These are phyloP conservation scores for Gadus chalcogrammus DNA, from an alignment of 2,113 vertebrate species.

Conservation along the genomic window DNA sequence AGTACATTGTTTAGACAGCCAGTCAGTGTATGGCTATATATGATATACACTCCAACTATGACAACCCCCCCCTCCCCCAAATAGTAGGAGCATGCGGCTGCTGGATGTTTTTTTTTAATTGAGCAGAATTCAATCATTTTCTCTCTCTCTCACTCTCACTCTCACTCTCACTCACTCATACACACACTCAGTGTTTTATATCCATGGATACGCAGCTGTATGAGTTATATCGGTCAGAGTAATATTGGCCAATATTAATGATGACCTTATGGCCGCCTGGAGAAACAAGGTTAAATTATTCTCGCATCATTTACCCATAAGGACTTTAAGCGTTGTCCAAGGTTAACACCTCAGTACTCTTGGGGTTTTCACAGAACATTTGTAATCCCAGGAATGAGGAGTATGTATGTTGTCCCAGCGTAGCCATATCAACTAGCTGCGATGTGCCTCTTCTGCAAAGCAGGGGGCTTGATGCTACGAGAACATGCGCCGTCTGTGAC, in stretches of 20 bases:
- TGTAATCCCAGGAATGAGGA: slow-evolving; percentile 30
- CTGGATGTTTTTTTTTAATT: neutral
- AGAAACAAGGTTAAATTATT: too few species aligned
- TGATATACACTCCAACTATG: too few species aligned
- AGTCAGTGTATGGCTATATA: neutral
- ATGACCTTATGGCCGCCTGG: too few species aligned
- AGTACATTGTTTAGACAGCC: neutral
- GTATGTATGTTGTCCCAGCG: slow-evolving; percentile 16
- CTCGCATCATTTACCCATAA: too few species aligned
- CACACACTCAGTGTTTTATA: too few species aligned
- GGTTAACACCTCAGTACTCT: neutral
- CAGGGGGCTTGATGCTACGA: slow-evolving; percentile 6
- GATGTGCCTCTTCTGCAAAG: slow-evolving; percentile 7
- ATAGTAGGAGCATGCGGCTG: too few species aligned
- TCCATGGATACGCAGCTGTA: neutral
- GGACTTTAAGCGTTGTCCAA: neutral
- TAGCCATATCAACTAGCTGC: slow-evolving; percentile 17
- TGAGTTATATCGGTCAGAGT: too few species aligned
- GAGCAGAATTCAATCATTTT: neutral
- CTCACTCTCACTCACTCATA: too few species aligned
- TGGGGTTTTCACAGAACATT: neutral
- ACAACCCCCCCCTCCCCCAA: too few species aligned
- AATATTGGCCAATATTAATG: too few species aligned
- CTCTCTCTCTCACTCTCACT: too few species aligned
- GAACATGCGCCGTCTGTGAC: neutral